A percentile compares a stretch with the other conserved stretches of the same genome.
These are phyloP conservation scores for Drosophila subpulchrella DNA, from an alignment of 1,140 invertebrate species.

Conservation along the genomic window DNA sequence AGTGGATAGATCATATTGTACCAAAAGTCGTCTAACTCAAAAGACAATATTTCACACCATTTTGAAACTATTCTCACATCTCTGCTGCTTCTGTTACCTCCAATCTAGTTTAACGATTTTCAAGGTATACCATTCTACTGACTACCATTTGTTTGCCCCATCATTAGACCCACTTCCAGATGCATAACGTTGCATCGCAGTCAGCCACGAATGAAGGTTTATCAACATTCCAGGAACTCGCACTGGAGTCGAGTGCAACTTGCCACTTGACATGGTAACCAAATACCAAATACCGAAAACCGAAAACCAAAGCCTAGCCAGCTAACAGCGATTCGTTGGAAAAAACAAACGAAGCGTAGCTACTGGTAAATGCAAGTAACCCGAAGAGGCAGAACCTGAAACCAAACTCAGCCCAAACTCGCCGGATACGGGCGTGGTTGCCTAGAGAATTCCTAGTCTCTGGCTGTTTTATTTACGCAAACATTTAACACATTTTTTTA, in stretches of 20 bases:
- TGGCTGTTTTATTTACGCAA: slow-evolving; percentile 70
- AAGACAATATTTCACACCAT: too few relatives aligned
- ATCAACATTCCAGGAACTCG: slow-evolving; percentile 61
- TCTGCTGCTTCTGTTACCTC: slow-evolving; percentile 7
- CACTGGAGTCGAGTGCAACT: slow-evolving; percentile 41
- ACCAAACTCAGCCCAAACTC: not conserved
- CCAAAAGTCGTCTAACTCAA: too few relatives aligned
- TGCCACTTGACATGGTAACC: slow-evolving; percentile 77
- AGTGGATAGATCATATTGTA: too few relatives aligned
- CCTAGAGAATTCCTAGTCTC: slow-evolving; percentile 20
- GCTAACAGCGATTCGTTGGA: slow-evolving; percentile 57
- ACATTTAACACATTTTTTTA: slow-evolving; percentile 81
- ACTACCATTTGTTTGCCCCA: slow-evolving; percentile 40
- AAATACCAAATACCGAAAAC: slow-evolving; percentile 60
- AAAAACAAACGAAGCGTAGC: slow-evolving; percentile 73
- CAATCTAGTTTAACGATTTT: slow-evolving; percentile 2
- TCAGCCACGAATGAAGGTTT: slow-evolving; percentile 6
- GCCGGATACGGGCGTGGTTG: slow-evolving; percentile 29
- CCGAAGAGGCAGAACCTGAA: slow-evolving; percentile 38
- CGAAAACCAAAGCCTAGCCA: slow-evolving; percentile 54
- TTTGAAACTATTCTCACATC: not conserved
- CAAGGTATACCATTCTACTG: not conserved
- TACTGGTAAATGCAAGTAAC: slow-evolving; percentile 65
- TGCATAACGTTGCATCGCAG: slow-evolving; percentile 24
- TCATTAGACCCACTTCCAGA: slow-evolving; percentile 46